A percentile compares a stretch with the other conserved stretches of the same genome.
phyloP scores from a whole-genome alignment of 2,113 vertebrate species.

The Tylochromis polylepis region DNA sequence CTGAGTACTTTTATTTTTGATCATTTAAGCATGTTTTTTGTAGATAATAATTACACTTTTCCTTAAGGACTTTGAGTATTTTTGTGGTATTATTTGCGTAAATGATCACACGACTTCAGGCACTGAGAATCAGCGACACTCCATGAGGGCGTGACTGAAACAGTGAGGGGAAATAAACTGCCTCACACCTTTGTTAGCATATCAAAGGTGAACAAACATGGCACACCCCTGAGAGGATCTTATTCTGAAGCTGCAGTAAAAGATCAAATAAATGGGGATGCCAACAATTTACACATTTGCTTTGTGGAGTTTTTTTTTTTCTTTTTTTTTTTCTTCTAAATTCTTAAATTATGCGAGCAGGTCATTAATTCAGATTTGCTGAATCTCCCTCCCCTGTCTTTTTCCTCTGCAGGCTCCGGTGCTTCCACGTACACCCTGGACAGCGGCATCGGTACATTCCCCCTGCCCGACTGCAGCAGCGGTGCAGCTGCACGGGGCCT shows the following conservation, averaged over 20 bases:
- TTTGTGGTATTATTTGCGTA: fast-evolving
- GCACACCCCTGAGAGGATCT: background rate
- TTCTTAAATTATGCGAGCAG: background rate
- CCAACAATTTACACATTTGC: background rate
- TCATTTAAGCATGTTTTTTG: background rate
- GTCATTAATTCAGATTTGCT: background rate
- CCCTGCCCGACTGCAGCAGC: conserved; percentile 84
- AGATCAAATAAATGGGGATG: background rate
- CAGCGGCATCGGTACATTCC: conserved; percentile 96
- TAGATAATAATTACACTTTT: background rate
- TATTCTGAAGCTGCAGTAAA: background rate
- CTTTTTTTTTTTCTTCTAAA: background rate
- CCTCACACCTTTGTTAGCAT: background rate
- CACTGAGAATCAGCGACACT: background rate
- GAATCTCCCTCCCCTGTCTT: conserved; percentile 27
- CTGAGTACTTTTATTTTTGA: background rate
- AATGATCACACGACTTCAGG: background rate
- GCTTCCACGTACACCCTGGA: conserved; percentile 91
- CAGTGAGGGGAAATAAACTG: background rate
- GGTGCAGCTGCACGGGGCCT: conserved; percentile 79
- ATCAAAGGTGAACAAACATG: background rate
- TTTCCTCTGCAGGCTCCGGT: conserved; percentile 75
- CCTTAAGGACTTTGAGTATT: background rate
- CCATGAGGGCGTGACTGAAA: background rate
- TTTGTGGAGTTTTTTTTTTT: fast-evolving